phyloP scores from a whole-genome alignment of 2,888 invertebrate genomes.

The Standfussiana lucernea region DNA sequence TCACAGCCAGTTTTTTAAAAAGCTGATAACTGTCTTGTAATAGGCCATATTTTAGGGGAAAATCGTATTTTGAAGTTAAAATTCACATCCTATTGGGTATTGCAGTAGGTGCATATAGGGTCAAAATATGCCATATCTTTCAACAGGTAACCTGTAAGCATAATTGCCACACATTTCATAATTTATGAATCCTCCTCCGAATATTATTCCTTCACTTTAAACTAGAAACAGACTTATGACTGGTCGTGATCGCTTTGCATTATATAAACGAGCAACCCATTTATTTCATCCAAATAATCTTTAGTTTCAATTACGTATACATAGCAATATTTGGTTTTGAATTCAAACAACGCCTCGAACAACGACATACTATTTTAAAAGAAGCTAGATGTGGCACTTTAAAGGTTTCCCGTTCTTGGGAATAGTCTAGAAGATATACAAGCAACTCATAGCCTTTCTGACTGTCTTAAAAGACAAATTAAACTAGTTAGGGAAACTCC shows the following conservation, averaged over 20 bases:
- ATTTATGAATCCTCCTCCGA: background rate
- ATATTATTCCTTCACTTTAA: background rate
- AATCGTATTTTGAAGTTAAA: background rate
- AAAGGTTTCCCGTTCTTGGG: conserved; percentile 54
- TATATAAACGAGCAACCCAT: background rate
- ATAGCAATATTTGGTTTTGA: conserved; percentile 39
- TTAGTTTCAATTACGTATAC: conserved; percentile 34
- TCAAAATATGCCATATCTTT: background rate
- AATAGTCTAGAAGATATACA: conserved; percentile 58
- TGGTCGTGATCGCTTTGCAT: background rate
- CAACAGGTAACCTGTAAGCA: background rate
- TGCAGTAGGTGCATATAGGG: background rate
- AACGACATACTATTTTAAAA: conserved; percentile 73
- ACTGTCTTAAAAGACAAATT: conserved; percentile 41
- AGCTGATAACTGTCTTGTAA: conserved; percentile 65
- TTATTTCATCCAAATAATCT: background rate
- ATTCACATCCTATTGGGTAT: background rate
- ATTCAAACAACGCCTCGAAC: conserved; percentile 79
- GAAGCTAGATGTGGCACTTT: conserved; percentile 80
- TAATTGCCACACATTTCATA: background rate
- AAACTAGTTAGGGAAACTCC: background rate
- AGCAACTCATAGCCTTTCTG: conserved; percentile 77
- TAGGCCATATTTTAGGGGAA: conserved; percentile 63
- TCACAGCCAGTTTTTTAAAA: conserved; percentile 80
- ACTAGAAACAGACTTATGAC: background rate